Percentiles rank a stretch among this genome's conserved stretches.
These are phyloP conservation scores for Caenorhabditis sp. DNA, from an alignment of 2,888 invertebrate species.

Conservation along the genomic window DNA sequence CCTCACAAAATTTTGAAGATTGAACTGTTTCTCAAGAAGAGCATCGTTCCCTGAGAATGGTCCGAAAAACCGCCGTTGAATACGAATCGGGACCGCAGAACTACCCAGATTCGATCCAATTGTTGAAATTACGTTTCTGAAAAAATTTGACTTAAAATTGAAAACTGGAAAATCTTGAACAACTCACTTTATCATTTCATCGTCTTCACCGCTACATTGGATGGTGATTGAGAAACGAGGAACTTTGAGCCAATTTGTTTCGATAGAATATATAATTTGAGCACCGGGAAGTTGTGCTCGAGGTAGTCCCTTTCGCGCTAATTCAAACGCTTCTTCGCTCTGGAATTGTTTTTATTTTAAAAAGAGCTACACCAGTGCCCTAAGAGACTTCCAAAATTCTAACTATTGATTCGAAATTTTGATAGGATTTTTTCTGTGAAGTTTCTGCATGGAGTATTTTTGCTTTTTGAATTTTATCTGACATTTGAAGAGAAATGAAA, in stretches of 20 bases:
- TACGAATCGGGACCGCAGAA: conserved; percentile 75
- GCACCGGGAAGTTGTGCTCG: conserved; percentile 79
- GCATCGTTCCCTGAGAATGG: conserved; percentile 82
- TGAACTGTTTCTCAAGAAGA: conserved; percentile 85
- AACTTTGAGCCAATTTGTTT: conserved; percentile 82
- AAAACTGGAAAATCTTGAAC: background rate
- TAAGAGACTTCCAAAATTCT: too few species aligned
- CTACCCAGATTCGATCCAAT: conserved; percentile 83
- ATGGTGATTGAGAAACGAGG: conserved; percentile 89
- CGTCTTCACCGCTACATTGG: conserved; percentile 85
- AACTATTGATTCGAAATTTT: too few species aligned
- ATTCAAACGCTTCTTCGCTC: conserved; percentile 87
- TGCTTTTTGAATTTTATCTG: too few species aligned
- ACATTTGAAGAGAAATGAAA: too few species aligned
- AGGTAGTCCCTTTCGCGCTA: conserved; percentile 84
- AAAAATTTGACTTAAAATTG: conserved; percentile 47
- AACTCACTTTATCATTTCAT: conserved; percentile 77
- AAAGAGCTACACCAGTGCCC: too few species aligned
- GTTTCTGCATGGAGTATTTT: too few species aligned
- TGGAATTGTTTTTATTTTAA: conserved; percentile 16
- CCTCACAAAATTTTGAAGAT: conserved; percentile 77
- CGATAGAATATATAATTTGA: conserved; percentile 85
- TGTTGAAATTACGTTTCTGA: conserved; percentile 83
- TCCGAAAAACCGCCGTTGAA: conserved; percentile 75
- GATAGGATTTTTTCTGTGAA: too few species aligned